Evolutionary conservation across 2,113 vertebrate genomes (phyloP).

Genomic region (Elaphurus davidianus): DNA sequence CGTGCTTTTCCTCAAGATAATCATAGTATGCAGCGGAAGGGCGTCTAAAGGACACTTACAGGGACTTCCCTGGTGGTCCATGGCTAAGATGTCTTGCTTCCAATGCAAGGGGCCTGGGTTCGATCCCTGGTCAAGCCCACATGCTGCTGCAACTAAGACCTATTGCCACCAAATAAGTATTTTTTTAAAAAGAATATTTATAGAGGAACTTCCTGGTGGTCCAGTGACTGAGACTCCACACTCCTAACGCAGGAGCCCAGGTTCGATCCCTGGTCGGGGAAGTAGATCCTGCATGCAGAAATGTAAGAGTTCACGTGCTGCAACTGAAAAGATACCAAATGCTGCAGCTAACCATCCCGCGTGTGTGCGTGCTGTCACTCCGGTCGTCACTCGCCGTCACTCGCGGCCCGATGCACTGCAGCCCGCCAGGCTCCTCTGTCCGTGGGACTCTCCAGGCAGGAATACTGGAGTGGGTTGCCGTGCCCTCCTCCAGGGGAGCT

Average conservation of each 20-base stretch:
- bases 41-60: accelerated
- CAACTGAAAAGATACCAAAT: neutral
- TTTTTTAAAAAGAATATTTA: neutral
- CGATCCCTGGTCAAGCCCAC: neutral
- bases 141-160: neutral
- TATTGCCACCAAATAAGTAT: neutral
- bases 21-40: accelerated
- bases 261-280: neutral
- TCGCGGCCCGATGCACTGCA: accelerated
- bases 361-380: accelerated
- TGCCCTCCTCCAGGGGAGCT: neutral
- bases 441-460: neutral
- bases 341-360: neutral
- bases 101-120: neutral
- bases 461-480: neutral
- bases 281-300: neutral
- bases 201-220: neutral
- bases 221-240: neutral
- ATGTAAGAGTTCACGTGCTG: accelerated
- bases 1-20: neutral
- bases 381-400: too few species aligned
- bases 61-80: accelerated
- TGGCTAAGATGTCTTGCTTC: neutral
- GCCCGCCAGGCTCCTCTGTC: neutral
- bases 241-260: neutral